Conservation (phyloP, 1,140 invertebrate species). For the Bacillus rossius region DNA sequence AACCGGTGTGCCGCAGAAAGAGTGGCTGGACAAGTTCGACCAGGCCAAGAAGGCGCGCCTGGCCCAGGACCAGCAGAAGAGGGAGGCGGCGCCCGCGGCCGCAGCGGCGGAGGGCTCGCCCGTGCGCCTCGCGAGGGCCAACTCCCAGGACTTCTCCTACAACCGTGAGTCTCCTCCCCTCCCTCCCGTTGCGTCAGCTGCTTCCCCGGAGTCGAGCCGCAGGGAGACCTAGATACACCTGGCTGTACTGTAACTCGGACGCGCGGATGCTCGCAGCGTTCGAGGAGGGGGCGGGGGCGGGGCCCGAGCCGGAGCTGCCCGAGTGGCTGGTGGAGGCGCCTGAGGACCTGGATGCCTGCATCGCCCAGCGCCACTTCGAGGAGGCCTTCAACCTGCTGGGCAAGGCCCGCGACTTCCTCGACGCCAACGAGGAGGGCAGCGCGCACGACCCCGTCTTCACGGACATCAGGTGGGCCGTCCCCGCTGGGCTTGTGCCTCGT, state of each 20-base stretch:
- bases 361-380: slow-evolving; percentile 97
- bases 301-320: slow-evolving; percentile 47
- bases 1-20: slow-evolving; percentile 56
- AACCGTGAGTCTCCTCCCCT: slow-evolving; percentile 34
- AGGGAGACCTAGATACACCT: too few relatives aligned
- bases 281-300: slow-evolving; percentile 45
- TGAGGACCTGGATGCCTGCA: slow-evolving; percentile 93
- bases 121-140: slow-evolving; percentile 40
- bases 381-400: slow-evolving; percentile 85
- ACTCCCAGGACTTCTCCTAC: slow-evolving; percentile 43
- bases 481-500: too few relatives aligned
- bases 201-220: too few relatives aligned
- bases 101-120: slow-evolving; percentile 39
- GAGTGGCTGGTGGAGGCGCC: slow-evolving; percentile 91
- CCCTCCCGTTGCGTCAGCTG: too few relatives aligned
- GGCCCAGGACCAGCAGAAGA: slow-evolving; percentile 58
- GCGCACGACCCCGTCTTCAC: slow-evolving; percentile 5
- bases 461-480: slow-evolving; percentile 15
- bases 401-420: slow-evolving; percentile 55
- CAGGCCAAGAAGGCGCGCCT: slow-evolving; percentile 81
- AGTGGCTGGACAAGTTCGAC: slow-evolving; percentile 93
- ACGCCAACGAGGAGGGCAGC: slow-evolving; percentile 11
- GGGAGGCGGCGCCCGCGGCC: slow-evolving; percentile 27
- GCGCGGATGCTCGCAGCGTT: slow-evolving; percentile 37
- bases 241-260: too few relatives aligned